phyloP scores from a whole-genome alignment of 1,140 invertebrate species.

The Lasioglossum baleicum region DNA sequence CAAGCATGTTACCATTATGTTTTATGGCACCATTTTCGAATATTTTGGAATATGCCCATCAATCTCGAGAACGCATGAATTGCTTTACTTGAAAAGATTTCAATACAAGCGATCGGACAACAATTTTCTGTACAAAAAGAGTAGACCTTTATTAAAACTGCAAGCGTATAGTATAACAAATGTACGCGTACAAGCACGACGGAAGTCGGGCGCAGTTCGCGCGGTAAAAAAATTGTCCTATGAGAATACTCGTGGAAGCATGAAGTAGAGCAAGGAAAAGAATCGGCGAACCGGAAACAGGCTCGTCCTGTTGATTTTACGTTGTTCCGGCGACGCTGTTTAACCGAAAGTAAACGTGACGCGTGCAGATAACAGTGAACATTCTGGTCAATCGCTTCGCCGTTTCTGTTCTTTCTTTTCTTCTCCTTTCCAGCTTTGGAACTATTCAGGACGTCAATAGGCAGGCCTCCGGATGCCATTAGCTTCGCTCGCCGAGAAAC shows the following conservation, averaged over 20 bases:
- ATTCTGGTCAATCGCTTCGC: neutral
- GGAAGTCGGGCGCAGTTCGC: neutral
- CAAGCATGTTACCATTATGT: too few relatives aligned
- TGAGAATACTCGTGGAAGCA: neutral
- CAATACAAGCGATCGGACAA: too few relatives aligned
- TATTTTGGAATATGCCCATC: too few relatives aligned
- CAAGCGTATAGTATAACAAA: conserved; percentile 11
- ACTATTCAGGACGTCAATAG: neutral
- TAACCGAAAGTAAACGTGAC: neutral
- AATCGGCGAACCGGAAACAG: neutral
- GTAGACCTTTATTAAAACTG: conserved; percentile 18
- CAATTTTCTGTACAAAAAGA: neutral
- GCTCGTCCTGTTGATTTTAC: neutral
- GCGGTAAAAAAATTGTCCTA: neutral
- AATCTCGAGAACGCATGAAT: too few relatives aligned
- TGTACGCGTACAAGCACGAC: neutral
- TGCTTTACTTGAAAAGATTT: too few relatives aligned
- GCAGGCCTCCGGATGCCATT: neutral
- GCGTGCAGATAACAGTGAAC: neutral
- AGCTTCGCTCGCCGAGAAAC: too few relatives aligned
- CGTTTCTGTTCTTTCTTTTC: neutral
- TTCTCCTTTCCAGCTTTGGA: neutral
- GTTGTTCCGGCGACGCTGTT: neutral
- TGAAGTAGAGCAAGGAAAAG: neutral
- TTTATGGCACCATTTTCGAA: too few relatives aligned